A percentile compares a stretch with the other conserved stretches of the same genome.
Conservation (phyloP, 2,797 vertebrate species). For the Oryzias dopingdopingensis region DNA sequence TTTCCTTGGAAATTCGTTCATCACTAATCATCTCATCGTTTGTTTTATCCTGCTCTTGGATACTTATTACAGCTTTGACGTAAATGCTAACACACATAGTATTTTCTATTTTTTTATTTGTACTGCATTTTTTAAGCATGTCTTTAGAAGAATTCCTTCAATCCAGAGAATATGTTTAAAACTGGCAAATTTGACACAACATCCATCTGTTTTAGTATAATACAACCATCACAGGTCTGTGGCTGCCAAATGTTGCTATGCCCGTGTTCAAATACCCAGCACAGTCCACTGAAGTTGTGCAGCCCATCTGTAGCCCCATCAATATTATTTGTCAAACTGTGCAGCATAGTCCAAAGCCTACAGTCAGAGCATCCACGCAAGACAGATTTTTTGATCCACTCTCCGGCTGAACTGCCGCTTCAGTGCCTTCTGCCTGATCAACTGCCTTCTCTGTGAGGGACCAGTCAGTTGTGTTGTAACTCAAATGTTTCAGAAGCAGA, state of each 20-base stretch:
- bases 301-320: conserved; percentile 26
- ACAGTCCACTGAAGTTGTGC: conserved; percentile 13
- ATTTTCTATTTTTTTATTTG: too few species aligned
- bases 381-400: conserved; percentile 50
- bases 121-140: neutral
- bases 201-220: conserved; percentile 1
- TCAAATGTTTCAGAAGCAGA: conserved; percentile 43
- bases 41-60: too few species aligned
- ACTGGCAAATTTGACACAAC: conserved; percentile 14
- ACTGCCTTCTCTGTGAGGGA: conserved; percentile 11
- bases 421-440: conserved; percentile 29
- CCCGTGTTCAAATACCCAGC: conserved; percentile 25
- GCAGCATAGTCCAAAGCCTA: conserved; percentile 17
- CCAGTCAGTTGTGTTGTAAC: conserved; percentile 36
- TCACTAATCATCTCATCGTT: too few species aligned
- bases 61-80: too few species aligned
- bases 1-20: too few species aligned
- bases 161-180: conserved; percentile 10
- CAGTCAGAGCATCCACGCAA: conserved; percentile 39
- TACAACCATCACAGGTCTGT: conserved; percentile 8
- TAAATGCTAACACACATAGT: too few species aligned
- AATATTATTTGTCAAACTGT: conserved; percentile 43
- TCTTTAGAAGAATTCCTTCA: neutral
- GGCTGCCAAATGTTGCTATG: conserved; percentile 9
- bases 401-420: conserved; percentile 34